Evolutionary conservation across 2,113 vertebrate genomes (phyloP).

Genomic region (Nyctibius bracteatus): DNA sequence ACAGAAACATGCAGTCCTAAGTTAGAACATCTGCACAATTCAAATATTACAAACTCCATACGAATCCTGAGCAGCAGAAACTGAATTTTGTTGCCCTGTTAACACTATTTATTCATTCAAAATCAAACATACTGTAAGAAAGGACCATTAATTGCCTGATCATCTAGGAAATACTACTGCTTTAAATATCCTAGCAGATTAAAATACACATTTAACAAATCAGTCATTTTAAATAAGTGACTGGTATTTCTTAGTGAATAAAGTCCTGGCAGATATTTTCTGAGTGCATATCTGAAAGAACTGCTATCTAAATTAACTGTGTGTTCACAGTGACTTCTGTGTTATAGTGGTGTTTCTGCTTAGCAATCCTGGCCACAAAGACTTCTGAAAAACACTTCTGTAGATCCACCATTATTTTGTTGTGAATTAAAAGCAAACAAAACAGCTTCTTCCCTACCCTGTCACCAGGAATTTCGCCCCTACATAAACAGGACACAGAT

Average conservation of each 20-base stretch:
- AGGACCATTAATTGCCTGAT: background rate
- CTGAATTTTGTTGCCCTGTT: background rate
- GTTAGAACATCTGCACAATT: background rate
- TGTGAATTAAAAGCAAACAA: background rate
- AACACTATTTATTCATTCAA: background rate
- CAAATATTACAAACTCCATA: background rate
- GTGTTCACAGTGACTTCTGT: background rate
- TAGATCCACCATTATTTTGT: background rate
- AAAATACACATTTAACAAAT: background rate
- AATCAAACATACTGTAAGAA: background rate
- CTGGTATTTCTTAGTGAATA: background rate
- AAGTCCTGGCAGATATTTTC: background rate
- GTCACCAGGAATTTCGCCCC: background rate
- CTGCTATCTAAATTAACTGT: background rate
- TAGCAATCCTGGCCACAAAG: background rate
- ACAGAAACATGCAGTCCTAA: background rate
- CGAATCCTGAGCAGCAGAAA: background rate
- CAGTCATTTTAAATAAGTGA: background rate
- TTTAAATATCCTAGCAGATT: background rate
- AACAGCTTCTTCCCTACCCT: background rate
- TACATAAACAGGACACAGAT: background rate
- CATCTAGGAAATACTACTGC: background rate
- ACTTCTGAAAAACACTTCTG: background rate
- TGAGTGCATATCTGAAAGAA: background rate
- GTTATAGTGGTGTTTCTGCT: background rate